Evolutionary conservation across 2,113 vertebrate genomes (phyloP), one percentile per base, ranked within the genome.

Genomic region (Pollimyrus isidori): DNA sequence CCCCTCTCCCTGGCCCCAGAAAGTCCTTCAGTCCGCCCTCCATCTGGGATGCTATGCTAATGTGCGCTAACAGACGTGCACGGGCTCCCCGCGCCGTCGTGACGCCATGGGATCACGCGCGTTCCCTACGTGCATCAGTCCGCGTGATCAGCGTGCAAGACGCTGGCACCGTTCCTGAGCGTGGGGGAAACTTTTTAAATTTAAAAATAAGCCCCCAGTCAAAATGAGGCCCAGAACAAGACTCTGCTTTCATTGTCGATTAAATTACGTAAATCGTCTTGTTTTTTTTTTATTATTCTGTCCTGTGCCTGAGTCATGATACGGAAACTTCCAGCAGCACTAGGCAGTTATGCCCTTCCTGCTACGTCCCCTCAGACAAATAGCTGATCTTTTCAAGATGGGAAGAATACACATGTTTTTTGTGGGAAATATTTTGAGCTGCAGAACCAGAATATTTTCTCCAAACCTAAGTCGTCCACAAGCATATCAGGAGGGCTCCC

Each of bases 201-300:
- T 80, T 80, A 80, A 26, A 76, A 80, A 80, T 39, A 80, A 80
- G 73, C 73, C 73, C 73, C 73, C 73, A 80, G 35, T 42, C 73
- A 80, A 80, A 80, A 80, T 17, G 35, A 80, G 35, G 73, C 73
- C 73, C 35, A 80, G 30, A 42, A 42, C 73, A 42, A 19, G 39
- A 80, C 35, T 19, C 15, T 19, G 39, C 30, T 19, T 19, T 42
- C 73, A 42, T 80, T 80, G 73, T 42, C 73, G 42, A 80, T 80
- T 42, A 80, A 42, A 80, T 80, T 42, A 80, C 73, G 4, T 19
- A 39, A 80, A 80, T 80, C 42, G 39, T 39, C 35, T 80, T 80
- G 73, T 42, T 80, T 39, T 17, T 80, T 3, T 80, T 3, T 2
- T 35, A 15, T 76, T 39, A 80, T 39, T 19, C 73, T 80, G 69